These are phyloP conservation scores for Polyergus mexicanus DNA, from an alignment of 1,140 invertebrate species.

Conservation along the genomic window DNA sequence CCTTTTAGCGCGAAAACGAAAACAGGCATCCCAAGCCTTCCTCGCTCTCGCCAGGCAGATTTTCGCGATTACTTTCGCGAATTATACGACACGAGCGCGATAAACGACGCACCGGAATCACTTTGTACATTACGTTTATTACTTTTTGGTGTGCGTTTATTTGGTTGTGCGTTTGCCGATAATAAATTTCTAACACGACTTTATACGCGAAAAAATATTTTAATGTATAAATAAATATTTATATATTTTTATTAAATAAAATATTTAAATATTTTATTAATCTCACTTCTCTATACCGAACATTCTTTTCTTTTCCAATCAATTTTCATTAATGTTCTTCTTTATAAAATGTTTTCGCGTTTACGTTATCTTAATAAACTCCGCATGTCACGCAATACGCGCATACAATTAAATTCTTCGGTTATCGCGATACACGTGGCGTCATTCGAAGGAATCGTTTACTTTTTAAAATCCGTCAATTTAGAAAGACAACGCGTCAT, in stretches of 20 bases:
- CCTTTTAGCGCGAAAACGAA: constrained; percentile 58
- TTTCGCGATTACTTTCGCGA: constrained; percentile 61
- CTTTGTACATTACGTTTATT: constrained; percentile 61
- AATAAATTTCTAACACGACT: constrained; percentile 38
- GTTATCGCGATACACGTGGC: background rate
- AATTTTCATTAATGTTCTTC: constrained; percentile 17
- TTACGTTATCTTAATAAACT: background rate
- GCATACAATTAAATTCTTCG: constrained; percentile 1
- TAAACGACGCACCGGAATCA: constrained; percentile 58
- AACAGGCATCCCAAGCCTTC: constrained; percentile 55
- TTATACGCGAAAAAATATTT: constrained; percentile 23
- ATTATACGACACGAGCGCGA: constrained; percentile 57
- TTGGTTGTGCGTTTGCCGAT: constrained; percentile 46
- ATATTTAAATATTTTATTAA: too few relatives aligned
- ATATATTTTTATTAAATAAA: too few relatives aligned
- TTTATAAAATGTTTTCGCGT: background rate
- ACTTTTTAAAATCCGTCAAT: background rate
- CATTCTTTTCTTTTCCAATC: constrained; percentile 8
- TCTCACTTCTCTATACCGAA: background rate
- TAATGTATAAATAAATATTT: too few relatives aligned
- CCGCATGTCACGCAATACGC: background rate
- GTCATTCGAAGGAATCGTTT: background rate
- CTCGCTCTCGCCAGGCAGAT: constrained; percentile 51
- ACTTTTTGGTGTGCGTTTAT: constrained; percentile 33
- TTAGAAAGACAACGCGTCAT: background rate